Percentiles rank a stretch among this genome's conserved stretches.
These are phyloP conservation scores for Struthidea cinerea DNA, from an alignment of 2,113 vertebrate genomes.

Conservation along the genomic window DNA sequence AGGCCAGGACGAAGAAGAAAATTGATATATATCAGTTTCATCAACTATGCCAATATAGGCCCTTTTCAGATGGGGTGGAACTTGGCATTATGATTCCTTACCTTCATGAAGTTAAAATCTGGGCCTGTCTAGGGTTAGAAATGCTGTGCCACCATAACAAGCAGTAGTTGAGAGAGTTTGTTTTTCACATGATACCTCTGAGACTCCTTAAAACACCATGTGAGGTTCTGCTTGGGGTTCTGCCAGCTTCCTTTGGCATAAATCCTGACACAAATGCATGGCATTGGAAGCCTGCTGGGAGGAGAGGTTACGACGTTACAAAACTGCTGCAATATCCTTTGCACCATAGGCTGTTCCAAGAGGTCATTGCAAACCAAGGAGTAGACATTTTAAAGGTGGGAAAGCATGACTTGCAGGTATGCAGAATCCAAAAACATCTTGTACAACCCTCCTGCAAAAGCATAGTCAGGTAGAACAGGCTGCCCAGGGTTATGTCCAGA, in stretches of 20 bases:
- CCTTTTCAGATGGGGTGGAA: neutral
- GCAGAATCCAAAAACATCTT: neutral
- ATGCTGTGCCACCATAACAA: neutral
- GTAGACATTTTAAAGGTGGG: neutral
- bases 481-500: neutral
- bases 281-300: neutral
- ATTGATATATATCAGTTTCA: neutral
- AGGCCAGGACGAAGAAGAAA: neutral
- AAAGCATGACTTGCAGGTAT: neutral
- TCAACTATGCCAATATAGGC: neutral
- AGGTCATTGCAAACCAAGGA: neutral
- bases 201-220: neutral
- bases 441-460: neutral
- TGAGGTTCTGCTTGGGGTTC: neutral
- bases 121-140: neutral
- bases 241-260: slow-evolving; percentile 23
- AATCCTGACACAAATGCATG: neutral
- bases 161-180: neutral
- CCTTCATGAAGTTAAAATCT: neutral
- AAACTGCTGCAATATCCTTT: neutral
- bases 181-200: neutral
- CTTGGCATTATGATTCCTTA: neutral
- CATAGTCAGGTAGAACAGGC: neutral
- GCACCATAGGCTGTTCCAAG: neutral
- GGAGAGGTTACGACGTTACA: neutral